Conservation (phyloP, 1,140 invertebrate species). For the Drosophila bipectinata region DNA sequence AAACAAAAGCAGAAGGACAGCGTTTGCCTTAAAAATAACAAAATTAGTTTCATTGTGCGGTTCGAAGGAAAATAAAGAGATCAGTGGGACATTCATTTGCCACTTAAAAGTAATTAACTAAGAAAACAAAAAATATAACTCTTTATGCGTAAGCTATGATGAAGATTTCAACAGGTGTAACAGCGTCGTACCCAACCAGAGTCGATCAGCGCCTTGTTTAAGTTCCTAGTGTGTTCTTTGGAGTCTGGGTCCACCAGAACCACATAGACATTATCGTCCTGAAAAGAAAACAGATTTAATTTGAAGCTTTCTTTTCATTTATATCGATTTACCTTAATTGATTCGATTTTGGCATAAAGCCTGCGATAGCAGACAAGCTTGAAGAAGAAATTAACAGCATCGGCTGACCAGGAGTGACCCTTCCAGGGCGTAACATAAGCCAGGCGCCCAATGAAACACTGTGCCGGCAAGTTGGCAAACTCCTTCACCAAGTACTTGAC, state of each 20-base stretch:
- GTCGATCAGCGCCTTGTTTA: constrained; percentile 57
- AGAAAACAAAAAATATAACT: background rate
- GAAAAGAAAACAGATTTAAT: background rate
- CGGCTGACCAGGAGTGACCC: constrained; percentile 32
- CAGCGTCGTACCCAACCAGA: constrained; percentile 54
- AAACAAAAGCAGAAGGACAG: constrained; percentile 82
- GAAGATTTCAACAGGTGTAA: constrained; percentile 7
- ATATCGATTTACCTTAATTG: constrained; percentile 28
- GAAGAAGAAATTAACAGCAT: constrained; percentile 42
- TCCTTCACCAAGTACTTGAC: constrained; percentile 55
- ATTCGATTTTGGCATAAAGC: constrained; percentile 47
- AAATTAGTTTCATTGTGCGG: constrained; percentile 39
- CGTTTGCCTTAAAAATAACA: constrained; percentile 83
- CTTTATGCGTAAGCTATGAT: background rate
- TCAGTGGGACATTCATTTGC: no score
- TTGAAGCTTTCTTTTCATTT: background rate
- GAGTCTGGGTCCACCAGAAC: constrained; percentile 56
- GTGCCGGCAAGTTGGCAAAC: constrained; percentile 57
- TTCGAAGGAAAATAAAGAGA: background rate
- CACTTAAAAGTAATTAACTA: background rate
- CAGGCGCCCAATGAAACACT: constrained; percentile 42
- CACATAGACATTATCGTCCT: constrained; percentile 45
- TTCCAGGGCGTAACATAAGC: constrained; percentile 42
- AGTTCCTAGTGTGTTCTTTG: constrained; percentile 12
- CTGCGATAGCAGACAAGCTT: constrained; percentile 34